Base-by-base conservation (phyloP, 2,113 vertebrate genomes). In the Lamprologus ornatipinnis region DNA sequence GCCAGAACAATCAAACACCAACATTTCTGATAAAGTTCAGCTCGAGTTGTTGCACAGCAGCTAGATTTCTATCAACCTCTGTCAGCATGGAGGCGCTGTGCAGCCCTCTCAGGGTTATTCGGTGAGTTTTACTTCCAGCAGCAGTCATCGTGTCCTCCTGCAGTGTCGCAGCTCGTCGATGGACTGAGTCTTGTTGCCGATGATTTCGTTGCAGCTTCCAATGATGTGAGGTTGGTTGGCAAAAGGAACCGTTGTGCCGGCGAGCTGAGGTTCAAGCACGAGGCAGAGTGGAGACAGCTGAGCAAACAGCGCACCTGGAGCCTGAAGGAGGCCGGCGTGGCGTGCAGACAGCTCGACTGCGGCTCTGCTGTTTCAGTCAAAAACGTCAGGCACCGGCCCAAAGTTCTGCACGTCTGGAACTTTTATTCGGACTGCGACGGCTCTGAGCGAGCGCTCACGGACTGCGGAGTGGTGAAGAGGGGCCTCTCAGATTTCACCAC, bases 351-450 rank as follows among this genome's bases (percentile, higher is more conserved):
- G 42, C 70, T 75, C 6, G 9, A 49, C 70, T 75, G 70, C 6
- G 23, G 70, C 15, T 49, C 42, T 49, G 70, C 70, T 28, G 21
- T 75, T 9, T 17, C 45, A 17, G 81, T 4, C n/a, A 2, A 4
- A 4, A 17, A 4, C 3, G 6, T 40, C 10, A 0, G 8, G 3
- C 7, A 9, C 9, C 5, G 10, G 23, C 4, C 26, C 1, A 17
- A 6, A 23, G 19, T 21, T 19, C 73, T 26, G 73, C 19, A 0
- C 6, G 3, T 37, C 49, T 88, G 86, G 86, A 21, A 0, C 5
- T 88, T 81, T 53, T 84, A n/a, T 4, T 85, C 83, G 1, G 63
- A 85, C 78, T 88, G 87, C 14, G 42, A 73, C 5, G 83, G 87
- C 51, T 78, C 83, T 10, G 87, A 88, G 23, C 13, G 9, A 13